Evolutionary conservation across 1,140 invertebrate genomes (phyloP).

Genomic region (Megalopta genalis): DNA sequence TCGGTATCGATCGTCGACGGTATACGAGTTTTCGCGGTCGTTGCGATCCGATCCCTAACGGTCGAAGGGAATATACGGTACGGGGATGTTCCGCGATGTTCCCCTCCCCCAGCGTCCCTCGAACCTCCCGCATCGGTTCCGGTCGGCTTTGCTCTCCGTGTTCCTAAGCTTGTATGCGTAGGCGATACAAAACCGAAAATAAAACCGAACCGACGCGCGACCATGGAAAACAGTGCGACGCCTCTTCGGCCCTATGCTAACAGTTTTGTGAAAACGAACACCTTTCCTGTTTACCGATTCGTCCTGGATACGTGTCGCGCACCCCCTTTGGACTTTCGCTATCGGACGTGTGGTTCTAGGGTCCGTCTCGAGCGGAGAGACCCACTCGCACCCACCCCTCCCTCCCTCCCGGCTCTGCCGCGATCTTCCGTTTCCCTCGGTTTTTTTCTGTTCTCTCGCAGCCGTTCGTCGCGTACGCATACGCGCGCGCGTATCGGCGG

Average conservation of each 20-base stretch:
- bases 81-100: slow-evolving; percentile 7
- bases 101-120: too few relatives aligned
- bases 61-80: too few relatives aligned
- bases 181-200: slow-evolving; percentile 55
- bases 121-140: too few relatives aligned
- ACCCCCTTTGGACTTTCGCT: slow-evolving; percentile 18
- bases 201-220: slow-evolving; percentile 45
- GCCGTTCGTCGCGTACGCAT: too few relatives aligned
- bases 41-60: neutral
- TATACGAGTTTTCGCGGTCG: too few relatives aligned
- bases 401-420: neutral
- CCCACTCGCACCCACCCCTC: too few relatives aligned
- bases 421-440: neutral
- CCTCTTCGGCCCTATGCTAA: slow-evolving; percentile 60
- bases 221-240: slow-evolving; percentile 47
- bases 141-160: neutral
- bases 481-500: too few relatives aligned
- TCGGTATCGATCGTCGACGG: too few relatives aligned
- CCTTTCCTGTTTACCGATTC: slow-evolving; percentile 56
- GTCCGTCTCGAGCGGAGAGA: too few relatives aligned
- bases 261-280: slow-evolving; percentile 53
- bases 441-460: neutral
- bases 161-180: slow-evolving; percentile 56
- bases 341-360: slow-evolving; percentile 1
- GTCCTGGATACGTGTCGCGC: slow-evolving; percentile 36